Base-by-base conservation (phyloP, 2,797 vertebrate species). In the Ceryle rudis region DNA sequence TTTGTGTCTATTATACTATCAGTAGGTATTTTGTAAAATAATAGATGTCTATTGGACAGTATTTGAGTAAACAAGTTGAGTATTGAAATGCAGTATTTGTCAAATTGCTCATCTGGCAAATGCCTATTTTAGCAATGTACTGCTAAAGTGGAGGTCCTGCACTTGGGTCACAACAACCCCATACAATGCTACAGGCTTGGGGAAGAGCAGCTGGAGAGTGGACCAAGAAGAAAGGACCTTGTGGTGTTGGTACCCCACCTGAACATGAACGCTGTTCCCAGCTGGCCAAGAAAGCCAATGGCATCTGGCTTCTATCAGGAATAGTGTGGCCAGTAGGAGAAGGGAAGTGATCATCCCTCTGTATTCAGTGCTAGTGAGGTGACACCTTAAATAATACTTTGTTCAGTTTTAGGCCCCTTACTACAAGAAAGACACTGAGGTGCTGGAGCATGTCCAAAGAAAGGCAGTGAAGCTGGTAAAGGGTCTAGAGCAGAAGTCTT, bases 151-250 rank as follows among this genome's bases (percentile, higher is more conserved):
- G 12, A 11, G 8, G 25, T 54, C 23, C 10, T 71, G 26, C 35
- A 7, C 22, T 42, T 37, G 4, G 31, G 58, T 55, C 41, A 49
- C 58, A 71, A 20, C 16, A 75, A 10, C 14, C 8, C 14, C 22
- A 4, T 4, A 20, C 23, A 74, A 5, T 1, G 5, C 23, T 52
- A 14, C 37, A 58, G 23, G 20, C 9, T 0, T 2, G 33, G 21
- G 6, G 5, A 18, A 73, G n/a, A 82, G n/a, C 10, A 19, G 6
- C 23, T 83, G 66, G 14, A n/a, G 69, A 64, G 9, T 2, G 14
- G 47, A 23, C 23, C 23, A 49, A 25, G 23, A 49, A 23, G 25
- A 49, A 49, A 49, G 47, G 23, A 25, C 21, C 16, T 11, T 26
- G 5, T 7, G 1, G 3, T 44, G 29, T 3, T 44, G 52, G 5